Conservation (phyloP, 2,797 vertebrate genomes). For the Discoglossus pictus region DNA sequence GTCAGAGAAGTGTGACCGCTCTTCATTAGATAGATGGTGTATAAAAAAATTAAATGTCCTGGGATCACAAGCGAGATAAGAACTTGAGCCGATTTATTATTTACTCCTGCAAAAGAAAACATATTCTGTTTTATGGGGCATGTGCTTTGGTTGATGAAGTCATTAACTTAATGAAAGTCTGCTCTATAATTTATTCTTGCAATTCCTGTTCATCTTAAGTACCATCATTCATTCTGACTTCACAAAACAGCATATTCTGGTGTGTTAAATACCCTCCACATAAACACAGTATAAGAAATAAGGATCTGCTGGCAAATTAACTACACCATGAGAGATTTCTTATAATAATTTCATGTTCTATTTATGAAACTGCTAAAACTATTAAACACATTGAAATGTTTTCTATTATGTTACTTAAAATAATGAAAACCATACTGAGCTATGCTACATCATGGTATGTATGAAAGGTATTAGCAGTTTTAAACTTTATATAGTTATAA, state of each 20-base stretch:
- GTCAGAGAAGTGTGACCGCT: conserved; percentile 92
- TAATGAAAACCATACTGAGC: too few species aligned
- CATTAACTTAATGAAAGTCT: conserved; percentile 30
- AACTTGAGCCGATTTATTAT: conserved; percentile 94
- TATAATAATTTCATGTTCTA: too few species aligned
- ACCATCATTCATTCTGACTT: conserved; percentile 18
- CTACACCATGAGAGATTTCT: too few species aligned
- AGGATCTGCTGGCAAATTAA: too few species aligned
- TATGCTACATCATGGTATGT: too few species aligned
- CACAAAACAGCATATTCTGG: not conserved
- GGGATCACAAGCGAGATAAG: conserved; percentile 86
- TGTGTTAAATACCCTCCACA: not conserved
- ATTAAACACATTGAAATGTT: too few species aligned
- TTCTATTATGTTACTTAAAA: too few species aligned
- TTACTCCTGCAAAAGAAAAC: conserved; percentile 75
- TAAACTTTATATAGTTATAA: too few species aligned
- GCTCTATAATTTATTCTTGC: conserved; percentile 26
- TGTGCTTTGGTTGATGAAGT: conserved; percentile 17
- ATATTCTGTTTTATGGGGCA: not conserved
- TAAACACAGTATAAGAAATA: too few species aligned
- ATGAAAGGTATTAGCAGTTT: too few species aligned
- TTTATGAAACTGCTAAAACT: too few species aligned
- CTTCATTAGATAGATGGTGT: conserved; percentile 94
- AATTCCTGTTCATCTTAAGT: conserved; percentile 1
- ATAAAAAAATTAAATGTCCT: conserved; percentile 92